phyloP scores from a whole-genome alignment of 2,113 vertebrate species.

The Corynorhinus townsendii region DNA sequence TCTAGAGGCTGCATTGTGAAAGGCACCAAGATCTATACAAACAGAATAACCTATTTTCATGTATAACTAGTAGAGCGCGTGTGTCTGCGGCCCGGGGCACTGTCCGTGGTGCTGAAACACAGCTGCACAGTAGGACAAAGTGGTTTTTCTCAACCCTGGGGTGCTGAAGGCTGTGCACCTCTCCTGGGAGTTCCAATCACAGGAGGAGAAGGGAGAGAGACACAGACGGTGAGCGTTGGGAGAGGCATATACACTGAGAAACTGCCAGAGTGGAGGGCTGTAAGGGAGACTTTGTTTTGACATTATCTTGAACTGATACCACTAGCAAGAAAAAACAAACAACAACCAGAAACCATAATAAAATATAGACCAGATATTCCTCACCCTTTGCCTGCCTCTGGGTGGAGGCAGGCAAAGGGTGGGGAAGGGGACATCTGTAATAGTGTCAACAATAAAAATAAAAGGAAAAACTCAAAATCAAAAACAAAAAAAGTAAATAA shows the following conservation, averaged over 20 bases:
- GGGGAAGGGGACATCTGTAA: neutral
- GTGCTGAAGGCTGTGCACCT: neutral
- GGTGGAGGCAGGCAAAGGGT: neutral
- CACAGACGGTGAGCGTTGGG: neutral
- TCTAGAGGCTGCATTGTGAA: neutral
- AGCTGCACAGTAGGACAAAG: neutral
- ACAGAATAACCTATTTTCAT: neutral
- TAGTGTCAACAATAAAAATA: neutral
- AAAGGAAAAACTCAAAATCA: neutral
- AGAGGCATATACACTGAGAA: neutral
- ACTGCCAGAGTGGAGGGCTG: neutral
- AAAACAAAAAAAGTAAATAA: neutral
- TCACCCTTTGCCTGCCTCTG: no score
- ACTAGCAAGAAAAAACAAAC: neutral
- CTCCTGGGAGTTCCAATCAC: neutral
- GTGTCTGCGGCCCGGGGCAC: rapidly evolving
- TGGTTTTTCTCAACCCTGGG: neutral
- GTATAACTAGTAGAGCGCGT: rapidly evolving
- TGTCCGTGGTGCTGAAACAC: conserved; percentile 64
- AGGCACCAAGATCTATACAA: neutral
- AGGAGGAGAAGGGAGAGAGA: neutral
- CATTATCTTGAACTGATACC: neutral
- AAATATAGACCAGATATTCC: neutral
- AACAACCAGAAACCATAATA: neutral
- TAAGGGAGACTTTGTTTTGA: neutral